Base-by-base conservation (phyloP, 1,140 invertebrate species). In the Archegozetes longisetosus region DNA sequence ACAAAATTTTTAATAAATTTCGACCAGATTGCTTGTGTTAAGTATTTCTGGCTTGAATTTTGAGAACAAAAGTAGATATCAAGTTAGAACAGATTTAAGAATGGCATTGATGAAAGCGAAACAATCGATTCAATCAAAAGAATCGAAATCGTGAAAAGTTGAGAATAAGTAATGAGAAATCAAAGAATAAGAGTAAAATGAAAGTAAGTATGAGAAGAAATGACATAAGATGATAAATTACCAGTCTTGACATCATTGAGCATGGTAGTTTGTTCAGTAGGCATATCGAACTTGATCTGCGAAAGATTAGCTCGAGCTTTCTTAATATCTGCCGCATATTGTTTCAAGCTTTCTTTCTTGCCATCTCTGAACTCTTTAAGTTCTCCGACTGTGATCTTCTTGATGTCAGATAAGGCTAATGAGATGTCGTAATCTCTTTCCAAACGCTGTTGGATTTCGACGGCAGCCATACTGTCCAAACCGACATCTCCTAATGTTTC, bases 401-500 rank as follows among this genome's bases (percentile, higher is more conserved):
- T 6, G 1, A 62, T 62, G 23, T 62, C 61, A 12, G 40, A 22
- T 14, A 62, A 20, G 25, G 61, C 28, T 6, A 62, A 26, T 14
- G 25, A 17, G 3, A 62, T 54, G 23, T 62, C 60, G 48, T 64
- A 62, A 25, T 62, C 61, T 17, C 61, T 25, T 49, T 62, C 61
- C 13, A 62, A 51, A 20, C 40, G 29, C 40, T 62, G 61, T 40
- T 94, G 95, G 63, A 97, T 90, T 76, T 97, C 93, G 0, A 93
- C 88, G 55, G 88, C 89, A 91, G 97, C 96, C 32, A 98, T 74
- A 0, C 89, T 94, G 68, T 97, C 93, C 80, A 97, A 88, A 53
- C 93, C 93, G 14, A 97, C 77, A 70, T 97, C 92, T 14, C 86
- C 86, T 12, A 98, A 73, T 27, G 80, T 85, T 0, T 82, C 78